Evolutionary conservation across 2,888 invertebrate species (phyloP), one percentile per base, ranked within the genome.

Genomic region (Xestia c-nigrum): DNA sequence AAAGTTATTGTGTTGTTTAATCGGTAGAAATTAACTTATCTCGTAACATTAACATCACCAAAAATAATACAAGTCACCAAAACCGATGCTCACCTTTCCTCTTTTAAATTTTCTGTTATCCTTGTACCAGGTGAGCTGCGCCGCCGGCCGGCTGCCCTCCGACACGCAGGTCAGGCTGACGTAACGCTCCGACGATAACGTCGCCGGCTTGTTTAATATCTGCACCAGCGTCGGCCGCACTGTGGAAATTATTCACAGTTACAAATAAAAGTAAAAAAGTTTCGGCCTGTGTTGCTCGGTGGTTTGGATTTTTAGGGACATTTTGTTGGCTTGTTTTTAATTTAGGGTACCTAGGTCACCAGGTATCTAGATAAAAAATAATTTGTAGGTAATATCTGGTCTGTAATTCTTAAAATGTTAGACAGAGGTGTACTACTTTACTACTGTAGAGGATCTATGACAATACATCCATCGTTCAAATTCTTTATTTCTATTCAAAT

Each of bases 101-200:
- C 98, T 97, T 87, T 97, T 97, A 94, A 99, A 98, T 90, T 97
- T 97, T 86, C 98, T 97, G 94, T 98, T 98, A 92, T 98, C 98
- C 92, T 98, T 98, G 92, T 97, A 98, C 99, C 99, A 99, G 76
- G 98, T 97, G 91, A 99, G 97, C 88, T 98, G 97, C 52, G 99
- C 99, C 85, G 98, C 98, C 46, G 99, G 99, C 90, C 99, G 97
- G 76, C 99, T 99, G 65, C 99, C 99, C 87, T 97, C 97, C 69
- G 98, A 98, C 92, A 98, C 98, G 94, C 99, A 99, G 77, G 97
- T 97, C 88, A 99, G 97, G 89, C 97, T 98, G 92, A 98, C 98
- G 90, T 98, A 98, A 91, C 98, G 97, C 89, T 98, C 98, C 16
- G 99, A 98, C 78, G 98, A 98, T 95, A 99, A 97, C 89, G 98